Conservation (phyloP, 2,113 vertebrate species). For the Sebastes schlegelii region DNA sequence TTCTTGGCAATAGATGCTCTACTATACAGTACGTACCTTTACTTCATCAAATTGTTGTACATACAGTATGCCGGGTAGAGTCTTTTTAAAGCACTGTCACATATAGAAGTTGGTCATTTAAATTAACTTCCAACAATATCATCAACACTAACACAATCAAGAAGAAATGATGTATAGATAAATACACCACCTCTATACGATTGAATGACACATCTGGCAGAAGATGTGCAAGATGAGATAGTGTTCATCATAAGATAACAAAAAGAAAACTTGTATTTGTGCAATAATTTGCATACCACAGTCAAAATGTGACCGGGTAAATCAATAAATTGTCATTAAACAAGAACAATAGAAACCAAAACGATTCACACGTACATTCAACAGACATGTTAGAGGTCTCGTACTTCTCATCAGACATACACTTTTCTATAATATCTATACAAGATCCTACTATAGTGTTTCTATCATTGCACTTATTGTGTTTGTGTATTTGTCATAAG, state of each 20-base stretch:
- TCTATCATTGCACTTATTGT: conserved; percentile 66
- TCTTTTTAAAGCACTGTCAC: conserved; percentile 48
- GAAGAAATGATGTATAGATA: conserved; percentile 9
- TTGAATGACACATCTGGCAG: conserved; percentile 15
- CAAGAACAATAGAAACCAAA: conserved; percentile 33
- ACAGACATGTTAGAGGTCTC: conserved; percentile 41
- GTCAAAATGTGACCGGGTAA: conserved; percentile 29
- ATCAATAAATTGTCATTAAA: conserved; percentile 35
- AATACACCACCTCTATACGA: conserved; percentile 22
- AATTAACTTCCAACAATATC: conserved; percentile 14
- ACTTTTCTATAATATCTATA: conserved; percentile 19
- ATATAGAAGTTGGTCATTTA: conserved; percentile 23
- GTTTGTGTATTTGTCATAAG: conserved; percentile 44
- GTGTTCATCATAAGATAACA: conserved; percentile 36
- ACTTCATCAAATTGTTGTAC: conserved; percentile 22
- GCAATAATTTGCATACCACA: conserved; percentile 71
- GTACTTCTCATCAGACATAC: conserved; percentile 41
- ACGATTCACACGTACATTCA: conserved; percentile 69
- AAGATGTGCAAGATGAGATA: conserved; percentile 27
- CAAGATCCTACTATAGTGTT: conserved; percentile 43
- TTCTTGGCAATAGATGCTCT: conserved; percentile 52
- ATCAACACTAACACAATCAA: conserved; percentile 7
- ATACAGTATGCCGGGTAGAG: conserved; percentile 31
- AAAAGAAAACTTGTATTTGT: conserved; percentile 48
- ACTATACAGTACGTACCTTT: conserved; percentile 17